Conservation (phyloP, 2,113 vertebrate genomes). For the Colistium nudipinnis region DNA sequence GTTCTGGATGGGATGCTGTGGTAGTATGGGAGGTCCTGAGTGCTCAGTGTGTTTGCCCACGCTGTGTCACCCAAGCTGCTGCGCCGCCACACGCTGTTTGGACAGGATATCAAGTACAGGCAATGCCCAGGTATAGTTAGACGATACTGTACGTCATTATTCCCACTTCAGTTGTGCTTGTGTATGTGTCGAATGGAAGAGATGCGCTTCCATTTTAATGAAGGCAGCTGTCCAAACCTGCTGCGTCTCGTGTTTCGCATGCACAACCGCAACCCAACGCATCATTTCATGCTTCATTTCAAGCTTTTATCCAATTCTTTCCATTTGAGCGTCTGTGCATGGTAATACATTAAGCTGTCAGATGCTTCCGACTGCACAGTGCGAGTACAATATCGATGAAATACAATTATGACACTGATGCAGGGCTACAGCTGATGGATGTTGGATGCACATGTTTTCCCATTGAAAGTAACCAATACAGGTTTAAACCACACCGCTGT, state of each 20-base stretch:
- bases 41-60: conserved; percentile 1
- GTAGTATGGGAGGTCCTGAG: conserved; percentile 5
- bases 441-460: not conserved
- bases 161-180: not conserved
- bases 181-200: conserved; percentile 5
- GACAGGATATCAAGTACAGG: conserved; percentile 1
- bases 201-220: conserved; percentile 12
- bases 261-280: conserved; percentile 7
- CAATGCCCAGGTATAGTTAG: not conserved
- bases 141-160: not conserved
- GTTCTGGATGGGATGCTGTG: conserved; percentile 21
- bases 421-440: conserved; percentile 8
- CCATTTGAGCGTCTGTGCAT: not conserved
- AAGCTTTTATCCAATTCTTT: conserved; percentile 7
- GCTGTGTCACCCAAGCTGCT: not conserved
- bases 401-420: conserved; percentile 11
- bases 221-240: conserved; percentile 31
- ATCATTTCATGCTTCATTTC: conserved; percentile 3
- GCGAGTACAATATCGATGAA: not conserved
- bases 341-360: conserved; percentile 14
- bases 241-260: conserved; percentile 25
- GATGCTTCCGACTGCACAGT: not conserved
- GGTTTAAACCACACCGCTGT: not conserved
- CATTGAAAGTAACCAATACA: not conserved
- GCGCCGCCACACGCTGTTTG: not conserved